These are phyloP conservation scores for Trissoscelio sp. DNA, from an alignment of 2,888 invertebrate species.

Conservation along the genomic window DNA sequence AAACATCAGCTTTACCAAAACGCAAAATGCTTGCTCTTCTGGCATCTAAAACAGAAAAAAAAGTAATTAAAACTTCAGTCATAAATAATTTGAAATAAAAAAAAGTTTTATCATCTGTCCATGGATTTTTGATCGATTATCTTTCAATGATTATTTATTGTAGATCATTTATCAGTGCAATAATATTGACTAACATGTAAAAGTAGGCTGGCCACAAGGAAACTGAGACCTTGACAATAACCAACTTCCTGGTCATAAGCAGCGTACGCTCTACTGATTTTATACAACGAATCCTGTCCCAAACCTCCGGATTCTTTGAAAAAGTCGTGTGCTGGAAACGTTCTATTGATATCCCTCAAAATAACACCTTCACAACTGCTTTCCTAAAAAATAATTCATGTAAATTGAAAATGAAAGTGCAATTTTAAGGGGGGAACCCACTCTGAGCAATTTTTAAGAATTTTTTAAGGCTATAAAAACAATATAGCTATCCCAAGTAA, in stretches of 20 bases:
- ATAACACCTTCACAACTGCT: slow-evolving; percentile 98
- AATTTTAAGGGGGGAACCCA: too few relatives aligned
- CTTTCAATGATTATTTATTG: too few relatives aligned
- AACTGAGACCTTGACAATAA: slow-evolving; percentile 99
- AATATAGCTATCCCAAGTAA: too few relatives aligned
- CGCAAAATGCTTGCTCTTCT: slow-evolving; percentile 99
- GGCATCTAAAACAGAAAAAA: slow-evolving; percentile 97
- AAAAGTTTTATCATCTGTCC: too few relatives aligned
- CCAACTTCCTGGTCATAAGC: slow-evolving; percentile 99
- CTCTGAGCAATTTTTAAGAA: too few relatives aligned
- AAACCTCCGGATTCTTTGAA: slow-evolving; percentile 97
- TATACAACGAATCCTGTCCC: slow-evolving; percentile 97
- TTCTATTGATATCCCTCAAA: slow-evolving; percentile 88
- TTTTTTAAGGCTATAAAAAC: too few relatives aligned
- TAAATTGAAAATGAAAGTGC: too few relatives aligned
- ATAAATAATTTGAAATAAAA: too few relatives aligned
- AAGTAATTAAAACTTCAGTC: not conserved
- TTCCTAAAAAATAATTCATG: too few relatives aligned
- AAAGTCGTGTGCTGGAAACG: slow-evolving; percentile 98
- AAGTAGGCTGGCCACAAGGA: slow-evolving; percentile 97
- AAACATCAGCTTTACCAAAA: slow-evolving; percentile 98
- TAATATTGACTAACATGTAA: slow-evolving; percentile 91
- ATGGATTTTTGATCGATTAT: too few relatives aligned
- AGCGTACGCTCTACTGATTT: slow-evolving; percentile 98
- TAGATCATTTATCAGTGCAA: too few relatives aligned